Conservation (phyloP, 2,888 invertebrate genomes). For the Congeria kusceri region DNA sequence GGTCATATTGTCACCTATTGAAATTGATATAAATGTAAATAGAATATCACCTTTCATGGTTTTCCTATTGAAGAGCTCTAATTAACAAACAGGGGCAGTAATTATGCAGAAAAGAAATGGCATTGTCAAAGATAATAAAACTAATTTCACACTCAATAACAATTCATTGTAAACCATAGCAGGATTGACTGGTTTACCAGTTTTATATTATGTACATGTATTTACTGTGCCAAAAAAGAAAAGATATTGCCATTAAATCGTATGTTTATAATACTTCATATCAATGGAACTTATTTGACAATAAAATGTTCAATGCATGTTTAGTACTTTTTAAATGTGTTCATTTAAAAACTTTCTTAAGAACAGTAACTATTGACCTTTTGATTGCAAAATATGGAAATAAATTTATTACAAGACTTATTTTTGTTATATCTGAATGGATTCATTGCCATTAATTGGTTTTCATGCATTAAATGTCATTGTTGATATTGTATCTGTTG, state of each 20-base stretch:
- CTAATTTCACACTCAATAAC: constrained; percentile 59
- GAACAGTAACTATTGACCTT: too few relatives aligned
- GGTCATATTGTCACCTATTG: constrained; percentile 38
- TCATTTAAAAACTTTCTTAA: too few relatives aligned
- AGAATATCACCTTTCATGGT: constrained; percentile 42
- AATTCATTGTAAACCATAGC: constrained; percentile 21
- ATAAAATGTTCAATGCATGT: too few relatives aligned
- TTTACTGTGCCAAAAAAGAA: background rate
- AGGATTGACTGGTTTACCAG: too few relatives aligned
- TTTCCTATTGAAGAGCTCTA: constrained; percentile 43
- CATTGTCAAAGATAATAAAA: constrained; percentile 47
- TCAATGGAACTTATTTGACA: background rate
- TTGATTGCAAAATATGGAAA: too few relatives aligned
- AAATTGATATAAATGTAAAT: constrained; percentile 47
- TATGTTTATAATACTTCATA: background rate
- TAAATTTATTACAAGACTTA: too few relatives aligned
- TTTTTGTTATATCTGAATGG: too few relatives aligned
- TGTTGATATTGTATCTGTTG: too few relatives aligned
- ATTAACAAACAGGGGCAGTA: constrained; percentile 42
- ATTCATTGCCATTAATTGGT: too few relatives aligned
- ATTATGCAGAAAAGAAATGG: constrained; percentile 36
- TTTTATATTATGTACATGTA: constrained; percentile 16
- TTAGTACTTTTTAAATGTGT: too few relatives aligned
- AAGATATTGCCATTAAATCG: background rate
- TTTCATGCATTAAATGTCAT: too few relatives aligned